Evolutionary conservation across 2,888 invertebrate species (phyloP).

Genomic region (Acronicta aceris): DNA sequence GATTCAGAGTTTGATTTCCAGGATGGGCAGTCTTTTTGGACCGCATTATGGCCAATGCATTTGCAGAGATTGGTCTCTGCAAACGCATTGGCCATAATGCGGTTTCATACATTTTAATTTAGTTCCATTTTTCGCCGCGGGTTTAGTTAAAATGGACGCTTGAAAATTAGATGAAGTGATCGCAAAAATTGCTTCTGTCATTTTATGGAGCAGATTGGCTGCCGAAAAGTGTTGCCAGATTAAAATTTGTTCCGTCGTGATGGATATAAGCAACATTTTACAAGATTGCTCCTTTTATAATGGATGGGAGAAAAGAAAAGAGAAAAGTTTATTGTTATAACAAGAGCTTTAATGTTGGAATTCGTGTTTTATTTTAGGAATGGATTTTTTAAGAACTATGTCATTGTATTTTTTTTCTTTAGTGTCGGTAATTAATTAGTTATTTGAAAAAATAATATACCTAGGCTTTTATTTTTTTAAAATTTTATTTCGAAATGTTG

Average conservation of each 20-base stretch:
- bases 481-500: too few relatives aligned
- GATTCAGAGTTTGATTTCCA: too few relatives aligned
- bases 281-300: constrained; percentile 1
- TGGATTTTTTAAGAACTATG: background rate
- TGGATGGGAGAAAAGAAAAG: background rate
- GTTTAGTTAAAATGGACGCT: background rate
- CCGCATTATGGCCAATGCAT: too few relatives aligned
- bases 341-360: background rate
- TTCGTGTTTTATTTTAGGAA: background rate
- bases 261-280: constrained; percentile 2
- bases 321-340: background rate
- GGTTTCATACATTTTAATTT: background rate
- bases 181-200: constrained; percentile 2
- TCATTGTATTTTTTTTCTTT: background rate
- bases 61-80: too few relatives aligned
- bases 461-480: too few relatives aligned
- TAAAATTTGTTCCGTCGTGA: background rate
- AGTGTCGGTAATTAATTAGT: too few relatives aligned
- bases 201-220: background rate
- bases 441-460: too few relatives aligned
- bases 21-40: too few relatives aligned
- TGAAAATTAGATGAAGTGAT: background rate
- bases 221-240: constrained; percentile 2
- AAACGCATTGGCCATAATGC: too few relatives aligned
- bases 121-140: background rate